Evolutionary conservation across 2,797 vertebrate genomes (phyloP).

Genomic region (Pseudocheirus occidentalis): DNA sequence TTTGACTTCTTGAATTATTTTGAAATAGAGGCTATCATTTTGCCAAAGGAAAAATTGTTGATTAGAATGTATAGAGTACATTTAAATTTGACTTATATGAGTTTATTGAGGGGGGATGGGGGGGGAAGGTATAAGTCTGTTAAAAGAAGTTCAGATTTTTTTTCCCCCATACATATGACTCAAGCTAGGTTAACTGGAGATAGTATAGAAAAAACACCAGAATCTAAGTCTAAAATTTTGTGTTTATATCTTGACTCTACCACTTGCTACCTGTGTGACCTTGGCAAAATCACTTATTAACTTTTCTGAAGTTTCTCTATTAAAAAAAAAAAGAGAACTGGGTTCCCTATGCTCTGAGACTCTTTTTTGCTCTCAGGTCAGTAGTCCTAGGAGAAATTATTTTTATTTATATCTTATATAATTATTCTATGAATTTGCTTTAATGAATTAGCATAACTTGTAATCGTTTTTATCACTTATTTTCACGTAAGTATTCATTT

Average conservation of each 20-base stretch:
- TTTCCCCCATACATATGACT: not conserved
- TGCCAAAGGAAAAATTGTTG: conserved; percentile 26
- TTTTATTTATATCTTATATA: not conserved
- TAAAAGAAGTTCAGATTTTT: not conserved
- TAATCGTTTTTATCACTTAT: not conserved
- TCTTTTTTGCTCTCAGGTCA: not conserved
- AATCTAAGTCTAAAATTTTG: not conserved
- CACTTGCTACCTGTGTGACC: not conserved
- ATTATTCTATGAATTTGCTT: not conserved
- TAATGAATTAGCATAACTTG: not conserved
- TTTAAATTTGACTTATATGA: conserved; percentile 42
- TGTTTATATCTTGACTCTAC: not conserved
- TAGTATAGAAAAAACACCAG: not conserved
- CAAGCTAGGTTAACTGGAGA: not conserved
- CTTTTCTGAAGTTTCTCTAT: not conserved
- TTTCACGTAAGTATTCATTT: not conserved
- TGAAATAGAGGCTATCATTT: conserved; percentile 53
- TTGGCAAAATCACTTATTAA: not conserved
- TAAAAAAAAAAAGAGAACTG: not conserved
- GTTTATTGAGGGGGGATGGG: conserved; percentile 30
- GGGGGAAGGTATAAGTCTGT: not conserved
- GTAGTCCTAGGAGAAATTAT: not conserved
- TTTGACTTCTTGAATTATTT: conserved; percentile 56
- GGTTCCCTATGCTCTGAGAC: too few species aligned
- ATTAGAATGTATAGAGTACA: conserved; percentile 42